These are phyloP conservation scores for Polyploca ridens DNA, from an alignment of 2,888 invertebrate genomes.

Conservation along the genomic window DNA sequence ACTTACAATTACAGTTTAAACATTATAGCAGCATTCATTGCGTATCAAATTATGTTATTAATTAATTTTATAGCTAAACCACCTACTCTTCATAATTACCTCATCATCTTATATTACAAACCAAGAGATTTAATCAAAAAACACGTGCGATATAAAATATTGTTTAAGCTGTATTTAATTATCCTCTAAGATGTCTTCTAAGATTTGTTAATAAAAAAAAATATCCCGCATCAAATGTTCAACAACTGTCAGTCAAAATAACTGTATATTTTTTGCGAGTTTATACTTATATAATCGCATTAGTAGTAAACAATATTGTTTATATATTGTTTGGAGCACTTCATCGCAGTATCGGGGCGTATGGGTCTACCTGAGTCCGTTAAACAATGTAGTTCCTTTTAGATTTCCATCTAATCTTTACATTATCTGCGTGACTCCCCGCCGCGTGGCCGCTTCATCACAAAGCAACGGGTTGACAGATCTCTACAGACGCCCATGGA, in stretches of 20 bases:
- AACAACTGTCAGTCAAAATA: conserved; percentile 56
- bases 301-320: conserved; percentile 78
- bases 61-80: too few relatives aligned
- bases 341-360: conserved; percentile 47
- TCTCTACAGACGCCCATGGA: conserved; percentile 70
- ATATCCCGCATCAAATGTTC: conserved; percentile 37
- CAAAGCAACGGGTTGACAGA: conserved; percentile 84
- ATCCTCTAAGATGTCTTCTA: neutral
- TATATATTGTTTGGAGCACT: conserved; percentile 77
- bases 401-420: conserved; percentile 81
- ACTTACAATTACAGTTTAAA: too few relatives aligned
- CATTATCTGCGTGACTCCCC: conserved; percentile 74
- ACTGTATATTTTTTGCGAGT: conserved; percentile 54
- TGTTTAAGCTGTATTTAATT: conserved; percentile 2
- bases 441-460: conserved; percentile 73
- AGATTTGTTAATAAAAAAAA: conserved; percentile 4
- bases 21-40: too few relatives aligned
- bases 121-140: neutral
- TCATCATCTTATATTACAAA: too few relatives aligned
- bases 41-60: too few relatives aligned
- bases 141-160: neutral
- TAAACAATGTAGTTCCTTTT: conserved; percentile 77
- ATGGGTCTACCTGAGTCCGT: conserved; percentile 69
- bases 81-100: too few relatives aligned
- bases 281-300: conserved; percentile 64